These are phyloP conservation scores for Cordilura impudica DNA, from an alignment of 2,888 invertebrate species.

Conservation along the genomic window DNA sequence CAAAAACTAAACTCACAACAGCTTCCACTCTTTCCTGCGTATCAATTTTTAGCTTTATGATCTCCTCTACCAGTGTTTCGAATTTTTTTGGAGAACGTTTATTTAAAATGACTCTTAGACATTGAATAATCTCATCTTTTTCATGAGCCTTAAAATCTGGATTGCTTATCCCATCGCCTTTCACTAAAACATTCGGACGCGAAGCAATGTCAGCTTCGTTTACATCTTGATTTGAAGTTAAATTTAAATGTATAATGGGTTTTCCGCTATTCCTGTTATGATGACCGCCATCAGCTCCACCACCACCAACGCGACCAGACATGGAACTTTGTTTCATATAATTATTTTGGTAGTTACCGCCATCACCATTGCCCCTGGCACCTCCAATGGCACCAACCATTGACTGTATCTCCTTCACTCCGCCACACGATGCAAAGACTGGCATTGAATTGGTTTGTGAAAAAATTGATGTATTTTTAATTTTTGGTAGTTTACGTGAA, in stretches of 20 bases:
- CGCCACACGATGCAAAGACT: constrained; percentile 68
- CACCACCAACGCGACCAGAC: constrained; percentile 71
- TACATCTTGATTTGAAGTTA: constrained; percentile 86
- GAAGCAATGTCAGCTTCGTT: constrained; percentile 94
- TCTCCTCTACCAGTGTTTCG: constrained; percentile 87
- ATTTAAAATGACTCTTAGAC: constrained; percentile 92
- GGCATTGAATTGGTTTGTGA: constrained; percentile 73
- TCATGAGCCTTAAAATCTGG: constrained; percentile 61
- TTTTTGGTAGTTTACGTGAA: constrained; percentile 84
- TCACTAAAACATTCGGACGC: constrained; percentile 84
- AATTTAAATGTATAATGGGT: constrained; percentile 82
- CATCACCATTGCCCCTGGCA: constrained; percentile 62
- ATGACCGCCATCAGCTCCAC: constrained; percentile 74
- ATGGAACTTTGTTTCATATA: constrained; percentile 74
- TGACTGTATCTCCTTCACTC: constrained; percentile 72
- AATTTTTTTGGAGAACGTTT: constrained; percentile 97
- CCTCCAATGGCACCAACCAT: constrained; percentile 70
- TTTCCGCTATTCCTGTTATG: constrained; percentile 72
- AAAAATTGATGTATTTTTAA: constrained; percentile 70
- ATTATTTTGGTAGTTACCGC: constrained; percentile 69
- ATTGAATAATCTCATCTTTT: constrained; percentile 85
- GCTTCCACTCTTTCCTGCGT: constrained; percentile 87
- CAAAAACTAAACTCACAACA: constrained; percentile 93
- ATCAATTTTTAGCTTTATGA: constrained; percentile 87
- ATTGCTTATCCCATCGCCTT: constrained; percentile 58